These are phyloP conservation scores for Drosophila murphyi DNA, from an alignment of 1,140 invertebrate genomes.

Conservation along the genomic window DNA sequence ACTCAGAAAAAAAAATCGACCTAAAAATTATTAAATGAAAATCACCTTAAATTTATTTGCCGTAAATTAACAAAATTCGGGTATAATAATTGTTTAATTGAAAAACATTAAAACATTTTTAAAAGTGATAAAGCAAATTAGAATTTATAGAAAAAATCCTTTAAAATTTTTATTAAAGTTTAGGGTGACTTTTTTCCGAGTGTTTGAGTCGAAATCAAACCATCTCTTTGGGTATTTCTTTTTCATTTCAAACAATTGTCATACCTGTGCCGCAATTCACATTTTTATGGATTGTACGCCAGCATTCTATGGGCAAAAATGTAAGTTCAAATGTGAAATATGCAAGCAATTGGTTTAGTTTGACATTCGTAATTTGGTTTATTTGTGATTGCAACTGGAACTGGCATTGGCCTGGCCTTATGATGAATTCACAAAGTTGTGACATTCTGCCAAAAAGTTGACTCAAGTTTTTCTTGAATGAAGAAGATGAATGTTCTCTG, in stretches of 20 bases:
- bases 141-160: too few species aligned
- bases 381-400: constrained; percentile 35
- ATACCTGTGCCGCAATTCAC: constrained; percentile 64
- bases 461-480: constrained; percentile 1
- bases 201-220: constrained; percentile 1
- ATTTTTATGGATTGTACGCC: constrained; percentile 34
- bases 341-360: constrained; percentile 42
- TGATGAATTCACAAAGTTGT: constrained; percentile 30
- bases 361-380: constrained; percentile 54
- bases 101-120: too few species aligned
- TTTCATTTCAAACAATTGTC: constrained; percentile 56
- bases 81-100: too few species aligned
- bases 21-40: too few species aligned
- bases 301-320: constrained; percentile 12
- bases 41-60: too few species aligned
- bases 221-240: constrained; percentile 9
- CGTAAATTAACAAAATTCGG: too few species aligned
- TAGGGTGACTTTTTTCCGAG: too few species aligned
- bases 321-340: constrained; percentile 36
- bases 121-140: too few species aligned
- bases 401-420: constrained; percentile 9
- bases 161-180: too few species aligned
- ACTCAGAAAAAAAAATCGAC: too few species aligned
- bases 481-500: constrained; percentile 19
- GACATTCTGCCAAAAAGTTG: constrained; percentile 35